Evolutionary conservation across 37 sponge, comb jelly and placozoan genomes (phyloP), one percentile per base, ranked within the genome.

Genomic region (Halisarca cf. caerulea): DNA sequence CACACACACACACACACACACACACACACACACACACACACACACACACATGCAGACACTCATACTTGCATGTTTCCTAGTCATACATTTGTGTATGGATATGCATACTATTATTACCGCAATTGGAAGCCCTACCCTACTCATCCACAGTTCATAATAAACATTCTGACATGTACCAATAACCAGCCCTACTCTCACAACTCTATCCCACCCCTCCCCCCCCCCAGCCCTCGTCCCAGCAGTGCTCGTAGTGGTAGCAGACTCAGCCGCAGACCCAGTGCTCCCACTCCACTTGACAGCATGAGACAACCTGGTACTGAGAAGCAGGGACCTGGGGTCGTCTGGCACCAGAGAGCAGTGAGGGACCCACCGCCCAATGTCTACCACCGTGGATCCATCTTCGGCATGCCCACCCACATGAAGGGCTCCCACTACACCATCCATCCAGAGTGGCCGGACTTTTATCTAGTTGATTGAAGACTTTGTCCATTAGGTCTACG

Each of bases 391-490:
- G 88, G 82, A 18, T 72, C 92, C 27, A 44, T 95, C 18, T 95
- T 95, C 88, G 91, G 91, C 14, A 82, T 45, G 24, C 85, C 88
- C 32, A 55, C 33, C 59, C 72, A 57, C 59, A 74, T 27, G 59
- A 89, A 62, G 43, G 90, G 83, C 42, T 83, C 88, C 18, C 95
- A 95, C 85, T 95, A 75, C 73, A 89, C 82, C 78, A 83, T 95
- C 23, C 95, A 95, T 57, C 95, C 95, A 0, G 95, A 95, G 73
- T 95, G 95, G 95, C 95, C 95, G 11, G 94, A 93, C 59, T 92
- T 89, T 37, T 36, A 55, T 20, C 79, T 55, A 4, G 58, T n/a
- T n/a, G n/a, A n/a, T 36, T 24, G 81, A 55, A 2, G 37, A 55
- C 38, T 59, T 80, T 45, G 54, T 71, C 18, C 35, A 32, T 8